phyloP scores from a whole-genome alignment of 2,113 vertebrate genomes.

The Furnarius figulus region DNA sequence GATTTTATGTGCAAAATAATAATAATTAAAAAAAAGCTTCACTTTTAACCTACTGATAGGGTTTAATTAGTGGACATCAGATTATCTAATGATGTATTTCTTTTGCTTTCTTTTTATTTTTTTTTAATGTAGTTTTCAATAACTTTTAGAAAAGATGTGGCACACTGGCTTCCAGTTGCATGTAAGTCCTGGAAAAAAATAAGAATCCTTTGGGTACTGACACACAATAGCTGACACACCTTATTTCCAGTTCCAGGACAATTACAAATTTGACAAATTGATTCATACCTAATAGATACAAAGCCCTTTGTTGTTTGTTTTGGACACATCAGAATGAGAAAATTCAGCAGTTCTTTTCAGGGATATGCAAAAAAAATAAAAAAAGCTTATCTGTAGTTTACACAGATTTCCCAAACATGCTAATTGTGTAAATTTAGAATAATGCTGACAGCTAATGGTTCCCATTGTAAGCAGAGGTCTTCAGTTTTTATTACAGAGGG shows the following conservation, averaged over 20 bases:
- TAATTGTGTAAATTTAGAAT: conserved; percentile 30
- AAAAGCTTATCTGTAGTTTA: conserved; percentile 48
- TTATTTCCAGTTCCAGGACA: conserved; percentile 19
- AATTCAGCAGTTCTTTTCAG: background rate
- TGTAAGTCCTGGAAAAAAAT: conserved; percentile 43
- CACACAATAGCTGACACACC: conserved; percentile 24
- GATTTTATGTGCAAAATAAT: conserved; percentile 75
- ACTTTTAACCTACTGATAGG: conserved; percentile 68
- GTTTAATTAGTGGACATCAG: conserved; percentile 49
- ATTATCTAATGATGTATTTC: conserved; percentile 33
- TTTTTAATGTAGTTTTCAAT: conserved; percentile 34
- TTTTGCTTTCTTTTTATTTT: background rate
- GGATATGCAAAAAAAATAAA: background rate
- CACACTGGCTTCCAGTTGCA: conserved; percentile 57
- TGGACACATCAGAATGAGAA: background rate
- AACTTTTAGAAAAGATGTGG: conserved; percentile 47
- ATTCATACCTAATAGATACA: conserved; percentile 15
- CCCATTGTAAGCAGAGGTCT: background rate
- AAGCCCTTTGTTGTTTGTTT: conserved; percentile 31
- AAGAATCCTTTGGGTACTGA: conserved; percentile 65
- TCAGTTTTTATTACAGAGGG: background rate
- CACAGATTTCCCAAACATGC: conserved; percentile 44
- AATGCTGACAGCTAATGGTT: background rate
- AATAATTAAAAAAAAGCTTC: background rate
- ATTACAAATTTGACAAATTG: conserved; percentile 42